These are phyloP conservation scores for Chaetophractus vellerosus DNA, from an alignment of 2,797 vertebrate genomes.

Conservation along the genomic window DNA sequence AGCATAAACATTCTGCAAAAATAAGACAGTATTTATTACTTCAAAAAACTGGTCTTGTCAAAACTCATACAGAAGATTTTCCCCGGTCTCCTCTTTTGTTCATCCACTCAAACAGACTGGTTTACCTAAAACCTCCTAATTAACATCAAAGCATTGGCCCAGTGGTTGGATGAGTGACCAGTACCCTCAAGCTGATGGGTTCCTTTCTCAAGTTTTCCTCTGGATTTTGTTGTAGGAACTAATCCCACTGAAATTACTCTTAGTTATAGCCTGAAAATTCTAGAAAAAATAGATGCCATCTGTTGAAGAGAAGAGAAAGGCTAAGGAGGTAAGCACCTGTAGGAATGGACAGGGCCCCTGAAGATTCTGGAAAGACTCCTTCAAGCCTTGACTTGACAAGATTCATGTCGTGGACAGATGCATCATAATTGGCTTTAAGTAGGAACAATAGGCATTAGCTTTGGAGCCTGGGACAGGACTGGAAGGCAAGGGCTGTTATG, in stretches of 20 bases:
- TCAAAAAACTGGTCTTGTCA: constrained; percentile 18
- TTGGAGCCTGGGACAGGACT: rapidly evolving
- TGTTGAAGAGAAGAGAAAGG: not conserved
- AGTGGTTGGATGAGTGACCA: not conserved
- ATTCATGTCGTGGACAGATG: not conserved
- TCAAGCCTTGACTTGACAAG: not conserved
- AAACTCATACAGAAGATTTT: not conserved
- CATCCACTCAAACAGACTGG: not conserved
- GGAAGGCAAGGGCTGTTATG: not conserved
- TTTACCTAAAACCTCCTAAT: not conserved
- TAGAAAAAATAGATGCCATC: not conserved
- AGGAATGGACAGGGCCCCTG: not conserved
- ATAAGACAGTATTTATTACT: not conserved
- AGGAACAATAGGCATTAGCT: not conserved
- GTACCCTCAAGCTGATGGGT: not conserved
- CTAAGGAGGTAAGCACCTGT: not conserved
- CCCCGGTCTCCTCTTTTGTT: not conserved
- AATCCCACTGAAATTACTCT: not conserved
- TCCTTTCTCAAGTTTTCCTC: not conserved
- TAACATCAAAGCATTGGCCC: not conserved
- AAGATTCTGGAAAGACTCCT: constrained; percentile 1
- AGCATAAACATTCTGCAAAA: not conserved
- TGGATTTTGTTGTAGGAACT: not conserved
- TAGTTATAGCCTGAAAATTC: not conserved
- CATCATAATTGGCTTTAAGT: not conserved